These are phyloP conservation scores for Neomonachus schauinslandi DNA, from an alignment of 2,113 vertebrate species.

Conservation along the genomic window DNA sequence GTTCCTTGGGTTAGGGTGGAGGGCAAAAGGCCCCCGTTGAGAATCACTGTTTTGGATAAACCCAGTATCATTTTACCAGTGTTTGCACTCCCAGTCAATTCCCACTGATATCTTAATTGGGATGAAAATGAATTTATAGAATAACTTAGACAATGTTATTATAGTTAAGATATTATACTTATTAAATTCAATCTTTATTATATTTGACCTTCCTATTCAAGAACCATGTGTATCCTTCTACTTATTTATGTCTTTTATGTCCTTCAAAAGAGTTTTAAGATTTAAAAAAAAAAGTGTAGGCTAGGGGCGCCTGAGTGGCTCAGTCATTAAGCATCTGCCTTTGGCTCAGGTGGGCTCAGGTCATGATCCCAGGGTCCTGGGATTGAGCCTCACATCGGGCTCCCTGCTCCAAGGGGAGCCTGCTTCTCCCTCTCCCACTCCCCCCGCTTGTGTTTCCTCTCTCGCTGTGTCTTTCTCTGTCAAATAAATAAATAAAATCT, in stretches of 20 bases:
- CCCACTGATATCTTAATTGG: background rate
- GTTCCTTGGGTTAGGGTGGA: background rate
- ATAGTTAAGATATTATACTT: background rate
- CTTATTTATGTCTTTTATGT: background rate
- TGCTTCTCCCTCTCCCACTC: too few species aligned
- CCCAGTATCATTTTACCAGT: background rate
- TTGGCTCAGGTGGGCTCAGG: too few species aligned
- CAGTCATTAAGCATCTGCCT: too few species aligned
- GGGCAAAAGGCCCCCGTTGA: background rate
- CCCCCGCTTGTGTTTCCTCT: too few species aligned
- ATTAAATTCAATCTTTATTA: conserved; percentile 5
- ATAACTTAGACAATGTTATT: background rate
- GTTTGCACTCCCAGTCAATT: background rate
- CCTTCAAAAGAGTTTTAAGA: background rate
- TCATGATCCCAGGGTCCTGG: too few species aligned
- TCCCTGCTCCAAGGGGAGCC: too few species aligned
- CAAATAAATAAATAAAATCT: too few species aligned
- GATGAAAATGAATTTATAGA: background rate
- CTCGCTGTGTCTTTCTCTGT: too few species aligned
- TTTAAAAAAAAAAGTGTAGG: background rate
- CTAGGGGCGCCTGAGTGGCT: background rate
- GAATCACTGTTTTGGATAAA: background rate
- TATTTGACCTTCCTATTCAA: conserved; percentile 13
- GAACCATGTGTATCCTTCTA: background rate
- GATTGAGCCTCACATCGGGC: too few species aligned